phyloP scores from a whole-genome alignment of 2,888 invertebrate species.

The Lithophane leautieri region DNA sequence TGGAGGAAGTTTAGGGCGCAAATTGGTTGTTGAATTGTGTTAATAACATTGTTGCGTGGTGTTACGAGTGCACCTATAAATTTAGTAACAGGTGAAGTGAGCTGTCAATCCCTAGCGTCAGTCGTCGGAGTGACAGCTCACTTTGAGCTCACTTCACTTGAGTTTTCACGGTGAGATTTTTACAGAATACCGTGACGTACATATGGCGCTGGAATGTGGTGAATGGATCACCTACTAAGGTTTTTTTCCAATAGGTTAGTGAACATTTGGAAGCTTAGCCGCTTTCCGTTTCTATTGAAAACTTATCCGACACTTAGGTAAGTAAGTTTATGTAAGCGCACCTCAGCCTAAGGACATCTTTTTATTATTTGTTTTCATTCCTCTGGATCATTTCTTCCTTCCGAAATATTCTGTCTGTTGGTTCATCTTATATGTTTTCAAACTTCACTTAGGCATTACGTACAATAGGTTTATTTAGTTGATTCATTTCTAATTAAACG shows the following conservation, averaged over 20 bases:
- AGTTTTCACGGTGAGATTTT: no score
- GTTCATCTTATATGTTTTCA: not conserved
- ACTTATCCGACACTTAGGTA: not conserved
- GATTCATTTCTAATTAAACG: not conserved
- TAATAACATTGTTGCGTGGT: constrained; percentile 49
- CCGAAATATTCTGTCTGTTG: not conserved
- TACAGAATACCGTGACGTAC: constrained; percentile 28
- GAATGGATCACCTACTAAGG: not conserved
- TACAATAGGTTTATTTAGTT: not conserved
- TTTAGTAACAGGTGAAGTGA: constrained; percentile 5
- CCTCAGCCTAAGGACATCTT: not conserved
- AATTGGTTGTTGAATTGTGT: constrained; percentile 59
- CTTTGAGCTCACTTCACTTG: no score
- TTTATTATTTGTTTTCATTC: not conserved
- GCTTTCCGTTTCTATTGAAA: not conserved
- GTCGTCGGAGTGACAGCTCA: no score
- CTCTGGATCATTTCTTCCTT: not conserved
- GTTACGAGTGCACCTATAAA: constrained; percentile 21
- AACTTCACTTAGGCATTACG: not conserved
- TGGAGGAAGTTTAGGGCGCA: constrained; percentile 71
- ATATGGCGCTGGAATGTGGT: not conserved
- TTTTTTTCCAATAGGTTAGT: not conserved
- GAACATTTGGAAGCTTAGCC: not conserved
- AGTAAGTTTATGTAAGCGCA: no score
- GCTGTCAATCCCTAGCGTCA: no score